Conservation (phyloP, 2,888 invertebrate genomes). For the Pheosia tremula region DNA sequence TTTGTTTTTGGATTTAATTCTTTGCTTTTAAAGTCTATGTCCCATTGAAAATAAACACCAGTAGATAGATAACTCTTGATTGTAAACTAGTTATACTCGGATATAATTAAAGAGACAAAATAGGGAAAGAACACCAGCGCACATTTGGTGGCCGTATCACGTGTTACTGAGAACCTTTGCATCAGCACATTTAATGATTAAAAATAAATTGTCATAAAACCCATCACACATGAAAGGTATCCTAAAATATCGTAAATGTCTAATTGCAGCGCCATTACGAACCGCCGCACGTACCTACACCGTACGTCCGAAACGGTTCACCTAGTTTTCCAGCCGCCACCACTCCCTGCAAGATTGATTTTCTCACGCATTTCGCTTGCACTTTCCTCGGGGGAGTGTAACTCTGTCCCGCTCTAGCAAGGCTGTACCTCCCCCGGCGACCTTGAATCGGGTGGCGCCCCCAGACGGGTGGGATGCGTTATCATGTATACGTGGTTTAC, state of each 20-base stretch:
- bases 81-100: too few species aligned
- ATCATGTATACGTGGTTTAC: constrained; percentile 42
- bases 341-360: constrained; percentile 82
- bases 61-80: too few species aligned
- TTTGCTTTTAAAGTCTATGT: too few species aligned
- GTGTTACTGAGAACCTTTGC: too few species aligned
- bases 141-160: too few species aligned
- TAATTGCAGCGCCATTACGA: constrained; percentile 50
- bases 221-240: too few species aligned
- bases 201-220: too few species aligned
- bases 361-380: constrained; percentile 81
- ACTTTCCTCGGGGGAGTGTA: constrained; percentile 69
- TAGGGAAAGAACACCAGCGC: too few species aligned
- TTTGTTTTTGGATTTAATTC: too few species aligned
- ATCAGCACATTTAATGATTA: too few species aligned
- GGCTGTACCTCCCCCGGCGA: constrained; percentile 66
- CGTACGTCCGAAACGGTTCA: constrained; percentile 67
- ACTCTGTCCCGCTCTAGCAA: constrained; percentile 61
- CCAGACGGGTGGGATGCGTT: constrained; percentile 47
- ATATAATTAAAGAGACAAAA: too few species aligned
- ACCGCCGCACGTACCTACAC: constrained; percentile 50
- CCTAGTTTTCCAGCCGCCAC: constrained; percentile 74
- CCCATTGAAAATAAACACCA: too few species aligned
- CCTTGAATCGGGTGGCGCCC: constrained; percentile 73
- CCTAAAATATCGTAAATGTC: constrained; percentile 20